A percentile compares a stretch with the other conserved stretches of the same genome.
phyloP scores from a whole-genome alignment of 2,888 invertebrate genomes.

The Lithosia quadra region DNA sequence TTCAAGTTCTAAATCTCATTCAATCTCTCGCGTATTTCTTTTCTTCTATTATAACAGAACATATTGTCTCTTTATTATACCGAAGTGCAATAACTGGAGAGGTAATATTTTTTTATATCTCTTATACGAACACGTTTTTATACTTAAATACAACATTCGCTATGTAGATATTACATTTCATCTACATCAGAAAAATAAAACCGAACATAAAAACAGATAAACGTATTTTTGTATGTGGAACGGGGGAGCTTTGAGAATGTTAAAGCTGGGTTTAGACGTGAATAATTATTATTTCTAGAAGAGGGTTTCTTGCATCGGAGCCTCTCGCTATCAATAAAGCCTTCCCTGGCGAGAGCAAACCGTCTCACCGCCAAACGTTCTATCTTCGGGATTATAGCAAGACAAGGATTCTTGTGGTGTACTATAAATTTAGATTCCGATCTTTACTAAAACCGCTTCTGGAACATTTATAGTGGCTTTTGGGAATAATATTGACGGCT shows the following conservation, averaged over 20 bases:
- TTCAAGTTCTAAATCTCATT: slow-evolving; percentile 33
- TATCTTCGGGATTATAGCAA: slow-evolving; percentile 73
- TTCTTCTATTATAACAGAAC: slow-evolving; percentile 33
- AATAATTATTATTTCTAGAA: slow-evolving; percentile 60
- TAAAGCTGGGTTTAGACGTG: slow-evolving; percentile 55
- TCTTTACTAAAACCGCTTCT: slow-evolving; percentile 75
- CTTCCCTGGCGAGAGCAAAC: slow-evolving; percentile 50
- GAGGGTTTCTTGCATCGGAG: slow-evolving; percentile 45
- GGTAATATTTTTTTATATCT: slow-evolving; percentile 54
- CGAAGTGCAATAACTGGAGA: slow-evolving; percentile 42
- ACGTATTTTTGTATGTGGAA: slow-evolving; percentile 44
- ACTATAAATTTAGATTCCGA: slow-evolving; percentile 78
- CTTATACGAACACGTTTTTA: slow-evolving; percentile 49
- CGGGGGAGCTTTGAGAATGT: slow-evolving; percentile 32
- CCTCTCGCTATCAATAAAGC: slow-evolving; percentile 64
- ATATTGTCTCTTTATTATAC: slow-evolving; percentile 46
- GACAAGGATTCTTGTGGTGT: slow-evolving; percentile 68
- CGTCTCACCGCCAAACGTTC: slow-evolving; percentile 65
- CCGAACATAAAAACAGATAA: slow-evolving; percentile 41
- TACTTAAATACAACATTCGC: slow-evolving; percentile 50
- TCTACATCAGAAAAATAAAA: slow-evolving; percentile 49
- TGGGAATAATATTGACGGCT: slow-evolving; percentile 39
- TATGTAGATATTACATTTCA: slow-evolving; percentile 48
- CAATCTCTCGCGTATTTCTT: slow-evolving; percentile 35
- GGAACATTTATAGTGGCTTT: slow-evolving; percentile 63